phyloP scores from a whole-genome alignment of 2,888 invertebrate genomes.

The Adelphocoris suturalis region DNA sequence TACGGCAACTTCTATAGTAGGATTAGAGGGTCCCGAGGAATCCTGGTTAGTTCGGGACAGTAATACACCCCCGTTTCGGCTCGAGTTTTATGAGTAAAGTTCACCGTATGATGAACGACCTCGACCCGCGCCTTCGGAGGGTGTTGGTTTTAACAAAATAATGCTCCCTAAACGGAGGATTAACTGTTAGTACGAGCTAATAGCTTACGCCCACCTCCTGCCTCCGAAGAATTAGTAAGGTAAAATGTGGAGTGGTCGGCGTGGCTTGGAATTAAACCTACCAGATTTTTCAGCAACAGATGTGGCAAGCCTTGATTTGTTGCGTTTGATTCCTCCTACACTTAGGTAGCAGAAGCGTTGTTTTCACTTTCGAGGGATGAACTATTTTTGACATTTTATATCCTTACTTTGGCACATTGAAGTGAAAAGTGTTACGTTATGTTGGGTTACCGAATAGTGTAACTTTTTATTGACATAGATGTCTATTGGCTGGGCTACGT shows the following conservation, averaged over 20 bases:
- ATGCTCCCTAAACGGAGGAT: neutral
- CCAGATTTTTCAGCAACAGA: too few relatives aligned
- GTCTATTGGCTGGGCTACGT: too few relatives aligned
- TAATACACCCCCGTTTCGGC: neutral
- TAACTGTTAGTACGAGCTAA: neutral
- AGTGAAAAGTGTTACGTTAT: too few relatives aligned
- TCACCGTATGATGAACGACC: constrained; percentile 13
- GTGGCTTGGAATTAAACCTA: too few relatives aligned
- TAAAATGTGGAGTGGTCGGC: neutral
- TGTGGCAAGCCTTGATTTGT: too few relatives aligned
- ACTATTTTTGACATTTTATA: too few relatives aligned
- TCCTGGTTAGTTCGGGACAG: constrained; percentile 18
- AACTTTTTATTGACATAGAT: too few relatives aligned
- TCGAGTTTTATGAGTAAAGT: constrained; percentile 26
- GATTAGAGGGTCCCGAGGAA: neutral
- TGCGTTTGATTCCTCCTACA: too few relatives aligned
- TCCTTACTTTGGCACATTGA: too few relatives aligned
- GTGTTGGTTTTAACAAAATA: constrained; percentile 18
- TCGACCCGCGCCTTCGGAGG: neutral
- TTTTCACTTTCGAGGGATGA: too few relatives aligned
- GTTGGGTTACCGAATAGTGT: too few relatives aligned
- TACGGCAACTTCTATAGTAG: neutral
- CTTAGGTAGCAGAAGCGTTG: too few relatives aligned
- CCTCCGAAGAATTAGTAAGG: neutral
- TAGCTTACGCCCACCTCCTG: neutral